phyloP scores from a whole-genome alignment of 2,113 vertebrate genomes.

The Coptodon bakossiorum region DNA sequence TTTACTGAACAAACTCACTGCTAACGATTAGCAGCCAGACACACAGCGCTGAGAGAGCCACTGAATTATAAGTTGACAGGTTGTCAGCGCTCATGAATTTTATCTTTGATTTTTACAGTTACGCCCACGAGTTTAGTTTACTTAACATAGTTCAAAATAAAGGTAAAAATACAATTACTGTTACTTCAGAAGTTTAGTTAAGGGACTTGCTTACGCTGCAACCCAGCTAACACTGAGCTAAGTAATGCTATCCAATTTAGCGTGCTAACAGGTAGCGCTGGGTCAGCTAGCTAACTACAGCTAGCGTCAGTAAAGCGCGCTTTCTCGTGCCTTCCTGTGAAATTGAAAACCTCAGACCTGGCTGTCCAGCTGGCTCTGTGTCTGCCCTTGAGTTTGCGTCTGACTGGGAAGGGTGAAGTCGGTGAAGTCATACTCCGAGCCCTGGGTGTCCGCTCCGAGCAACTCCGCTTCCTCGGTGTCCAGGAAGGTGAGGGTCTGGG shows the following conservation, averaged over 20 bases:
- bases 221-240: slow-evolving; percentile 19
- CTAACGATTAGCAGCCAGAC: not conserved
- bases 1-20: not conserved
- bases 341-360: slow-evolving; percentile 62
- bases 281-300: slow-evolving; percentile 6
- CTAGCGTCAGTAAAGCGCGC: slow-evolving; percentile 17
- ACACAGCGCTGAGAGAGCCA: not conserved
- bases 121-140: not conserved
- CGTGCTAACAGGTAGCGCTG: slow-evolving; percentile 15
- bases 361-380: slow-evolving; percentile 73
- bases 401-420: slow-evolving; percentile 95
- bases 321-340: not conserved
- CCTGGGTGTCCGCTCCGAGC: slow-evolving; percentile 92
- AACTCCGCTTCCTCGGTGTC: slow-evolving; percentile 94
- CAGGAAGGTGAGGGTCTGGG: slow-evolving; percentile 94
- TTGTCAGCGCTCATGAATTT: not conserved
- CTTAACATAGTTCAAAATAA: not conserved
- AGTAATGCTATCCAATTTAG: slow-evolving; percentile 12
- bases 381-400: slow-evolving; percentile 85
- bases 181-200: not conserved
- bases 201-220: not conserved
- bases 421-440: slow-evolving; percentile 95
- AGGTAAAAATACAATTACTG: not conserved
- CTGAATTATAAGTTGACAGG: not conserved
- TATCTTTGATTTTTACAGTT: not conserved